Evolutionary conservation across 2,888 invertebrate genomes (phyloP), one percentile per base, ranked within the genome.

Genomic region (Lacanobia wlatinum): DNA sequence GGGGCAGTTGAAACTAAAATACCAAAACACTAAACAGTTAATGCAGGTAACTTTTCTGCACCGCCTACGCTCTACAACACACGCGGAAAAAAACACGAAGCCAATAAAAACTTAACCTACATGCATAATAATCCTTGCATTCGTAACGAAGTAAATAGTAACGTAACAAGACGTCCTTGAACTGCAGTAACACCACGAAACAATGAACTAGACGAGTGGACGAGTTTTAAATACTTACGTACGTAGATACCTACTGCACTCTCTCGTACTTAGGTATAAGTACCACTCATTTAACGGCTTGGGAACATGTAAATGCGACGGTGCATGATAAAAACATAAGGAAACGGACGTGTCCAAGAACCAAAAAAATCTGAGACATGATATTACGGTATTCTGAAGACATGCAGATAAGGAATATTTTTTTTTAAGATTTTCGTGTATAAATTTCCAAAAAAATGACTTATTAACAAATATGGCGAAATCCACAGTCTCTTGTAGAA

Each of bases 161-260:
- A 87, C 87, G 85, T 88, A 88, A 89, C 89, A 88, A 23, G 88
- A 59, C 90, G 92, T 92, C 94, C 94, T 94, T 94, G 94, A 94
- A 93, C 93, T 90, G 90, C 71, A 87, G 90, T 90, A 90, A 90
- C 90, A 87, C 90, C 81, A 87, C 79, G 80, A 76, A 84, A 82
- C 80, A 78, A 86, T 84, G 81, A 79, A 74, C 84, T 76, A 74
- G 75, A 74, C 74, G 71, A 60, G 67, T 65, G 63, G 71, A 79
- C 81, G 52, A 70, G 79, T 67, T 76, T 76, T 64, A 70, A 65
- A 71, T 68, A 71, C 59, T 48, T 28, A 58, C 46, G 7, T 34
- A 34, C 6, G 34, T 46, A 16, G 46, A 16, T 70, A 60, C 0
- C n/a, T 59, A 48, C 48, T 50, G 48, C 34, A 28, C 40, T 53